phyloP scores from a whole-genome alignment of 2,113 vertebrate genomes.

The Datnioides undecimradiatus region DNA sequence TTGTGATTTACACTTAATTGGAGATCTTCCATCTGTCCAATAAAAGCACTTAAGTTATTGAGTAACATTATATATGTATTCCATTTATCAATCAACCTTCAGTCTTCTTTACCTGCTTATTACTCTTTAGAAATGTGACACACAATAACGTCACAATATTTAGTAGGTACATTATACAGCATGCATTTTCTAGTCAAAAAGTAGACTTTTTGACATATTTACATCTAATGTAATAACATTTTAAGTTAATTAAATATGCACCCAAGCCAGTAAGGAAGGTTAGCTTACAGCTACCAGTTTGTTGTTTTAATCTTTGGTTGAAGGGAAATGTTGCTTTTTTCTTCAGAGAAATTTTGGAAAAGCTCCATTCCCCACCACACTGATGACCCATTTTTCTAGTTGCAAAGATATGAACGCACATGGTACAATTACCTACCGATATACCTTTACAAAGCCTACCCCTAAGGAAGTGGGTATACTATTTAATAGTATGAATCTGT shows the following conservation, averaged over 20 bases:
- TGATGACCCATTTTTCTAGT: background rate
- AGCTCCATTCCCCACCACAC: background rate
- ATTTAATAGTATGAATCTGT: background rate
- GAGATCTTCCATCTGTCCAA: background rate
- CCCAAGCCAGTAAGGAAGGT: too few relatives aligned
- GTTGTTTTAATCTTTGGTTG: background rate
- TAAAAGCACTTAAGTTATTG: too few relatives aligned
- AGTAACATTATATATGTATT: too few relatives aligned
- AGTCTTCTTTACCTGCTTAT: background rate
- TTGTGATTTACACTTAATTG: background rate
- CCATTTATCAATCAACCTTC: background rate
- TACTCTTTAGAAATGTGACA: too few relatives aligned
- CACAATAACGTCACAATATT: background rate
- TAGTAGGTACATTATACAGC: background rate
- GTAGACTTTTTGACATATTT: too few relatives aligned
- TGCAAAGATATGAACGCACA: background rate
- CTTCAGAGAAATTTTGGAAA: background rate
- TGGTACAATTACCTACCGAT: background rate
- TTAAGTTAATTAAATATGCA: too few relatives aligned
- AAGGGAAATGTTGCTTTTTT: background rate
- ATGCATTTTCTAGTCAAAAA: background rate
- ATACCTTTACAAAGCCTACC: background rate
- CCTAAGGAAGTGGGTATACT: too few relatives aligned
- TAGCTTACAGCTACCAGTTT: background rate
- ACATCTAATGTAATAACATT: too few relatives aligned